phyloP scores from a whole-genome alignment of 2,888 invertebrate species.

The Conus canariensis region DNA sequence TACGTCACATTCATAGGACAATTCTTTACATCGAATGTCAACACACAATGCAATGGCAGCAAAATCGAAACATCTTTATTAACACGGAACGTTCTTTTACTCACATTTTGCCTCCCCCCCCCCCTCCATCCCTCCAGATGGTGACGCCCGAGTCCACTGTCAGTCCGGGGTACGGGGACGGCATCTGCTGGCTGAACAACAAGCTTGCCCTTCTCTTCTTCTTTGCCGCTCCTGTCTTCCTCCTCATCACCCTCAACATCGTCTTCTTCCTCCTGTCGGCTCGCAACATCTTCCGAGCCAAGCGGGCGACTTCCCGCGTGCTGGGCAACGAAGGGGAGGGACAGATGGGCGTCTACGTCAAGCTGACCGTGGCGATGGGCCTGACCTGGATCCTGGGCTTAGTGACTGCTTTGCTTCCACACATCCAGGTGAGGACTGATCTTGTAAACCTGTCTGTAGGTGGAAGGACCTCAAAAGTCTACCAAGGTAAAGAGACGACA shows the following conservation, averaged over 20 bases:
- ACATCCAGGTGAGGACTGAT: neutral
- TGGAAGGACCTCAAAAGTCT: too few species aligned
- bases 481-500: too few species aligned
- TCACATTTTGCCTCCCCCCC: conserved; percentile 12
- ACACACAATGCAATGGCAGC: too few species aligned
- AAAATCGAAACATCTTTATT: too few species aligned
- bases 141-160: conserved; percentile 12
- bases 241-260: conserved; percentile 45
- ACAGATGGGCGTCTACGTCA: conserved; percentile 45
- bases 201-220: conserved; percentile 43
- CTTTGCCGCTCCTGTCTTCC: conserved; percentile 46
- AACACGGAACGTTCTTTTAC: neutral
- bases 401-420: conserved; percentile 39
- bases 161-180: conserved; percentile 47
- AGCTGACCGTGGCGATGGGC: conserved; percentile 47
- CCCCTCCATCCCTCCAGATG: conserved; percentile 16
- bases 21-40: too few species aligned
- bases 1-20: too few species aligned
- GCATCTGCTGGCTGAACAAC: conserved; percentile 48
- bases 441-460: too few species aligned
- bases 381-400: conserved; percentile 47
- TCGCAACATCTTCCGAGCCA: conserved; percentile 36
- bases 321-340: conserved; percentile 32
- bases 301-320: conserved; percentile 13
- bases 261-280: conserved; percentile 45